A percentile compares a stretch with the other conserved stretches of the same genome.
Conservation (phyloP, 2,888 invertebrate species). For the Gryllus longicercus region DNA sequence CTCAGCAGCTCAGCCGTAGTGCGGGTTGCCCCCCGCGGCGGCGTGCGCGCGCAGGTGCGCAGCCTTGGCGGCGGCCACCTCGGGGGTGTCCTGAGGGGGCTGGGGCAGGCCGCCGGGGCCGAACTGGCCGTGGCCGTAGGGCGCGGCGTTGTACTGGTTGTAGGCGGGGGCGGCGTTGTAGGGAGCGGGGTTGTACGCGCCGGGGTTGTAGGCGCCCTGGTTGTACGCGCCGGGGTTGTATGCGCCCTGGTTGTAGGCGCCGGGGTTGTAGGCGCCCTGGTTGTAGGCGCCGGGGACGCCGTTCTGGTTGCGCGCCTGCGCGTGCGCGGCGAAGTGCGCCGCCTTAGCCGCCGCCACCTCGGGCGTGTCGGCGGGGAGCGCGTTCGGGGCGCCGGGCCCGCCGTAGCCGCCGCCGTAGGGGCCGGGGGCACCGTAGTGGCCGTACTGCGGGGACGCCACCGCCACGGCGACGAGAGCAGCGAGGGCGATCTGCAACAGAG, state of each 20-base stretch:
- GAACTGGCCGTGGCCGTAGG: conserved; percentile 43
- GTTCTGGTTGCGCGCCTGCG: not conserved
- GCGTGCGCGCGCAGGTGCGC: conserved; percentile 53
- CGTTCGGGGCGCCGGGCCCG: conserved; percentile 6
- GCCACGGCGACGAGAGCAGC: conserved; percentile 9
- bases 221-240: conserved; percentile 39
- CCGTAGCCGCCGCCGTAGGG: not conserved
- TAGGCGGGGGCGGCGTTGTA: not conserved
- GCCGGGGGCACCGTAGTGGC: conserved; percentile 21
- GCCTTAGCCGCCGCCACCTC: conserved; percentile 54
- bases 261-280: conserved; percentile 36
- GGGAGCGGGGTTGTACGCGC: conserved; percentile 43
- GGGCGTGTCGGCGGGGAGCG: conserved; percentile 42
- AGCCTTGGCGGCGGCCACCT: conserved; percentile 53
- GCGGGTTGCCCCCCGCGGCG: conserved; percentile 42
- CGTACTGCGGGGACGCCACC: not conserved
- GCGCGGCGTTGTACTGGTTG: not conserved
- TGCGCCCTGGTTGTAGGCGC: conserved; percentile 43
- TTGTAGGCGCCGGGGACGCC: not conserved
- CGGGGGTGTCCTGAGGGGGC: conserved; percentile 44
- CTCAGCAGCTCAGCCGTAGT: conserved; percentile 18
- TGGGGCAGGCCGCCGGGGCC: conserved; percentile 49
- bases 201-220: not conserved
- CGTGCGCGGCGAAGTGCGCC: conserved; percentile 46
- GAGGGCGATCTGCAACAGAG: not conserved